Percentiles rank a stretch among this genome's conserved stretches.
Evolutionary conservation across 2,888 invertebrate genomes (phyloP).

Genomic region (Trissoscelio sp.): DNA sequence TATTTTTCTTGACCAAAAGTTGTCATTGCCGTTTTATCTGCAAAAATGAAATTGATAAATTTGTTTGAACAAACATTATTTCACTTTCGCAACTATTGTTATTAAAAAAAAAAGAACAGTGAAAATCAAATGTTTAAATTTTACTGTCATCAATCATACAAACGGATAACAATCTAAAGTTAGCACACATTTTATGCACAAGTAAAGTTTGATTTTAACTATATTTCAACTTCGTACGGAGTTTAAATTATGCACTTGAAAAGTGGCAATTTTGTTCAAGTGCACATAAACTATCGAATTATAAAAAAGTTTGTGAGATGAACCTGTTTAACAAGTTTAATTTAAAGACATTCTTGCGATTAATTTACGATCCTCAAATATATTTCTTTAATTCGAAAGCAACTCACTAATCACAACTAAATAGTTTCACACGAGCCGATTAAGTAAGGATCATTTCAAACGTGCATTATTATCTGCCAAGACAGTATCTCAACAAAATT

Average conservation of each 20-base stretch:
- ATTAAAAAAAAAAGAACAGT: slow-evolving; percentile 7
- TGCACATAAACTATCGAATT: too few relatives aligned
- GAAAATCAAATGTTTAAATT: slow-evolving; percentile 19
- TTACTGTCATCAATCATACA: slow-evolving; percentile 29
- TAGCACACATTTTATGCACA: neutral
- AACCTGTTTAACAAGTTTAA: too few relatives aligned
- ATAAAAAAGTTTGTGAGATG: too few relatives aligned
- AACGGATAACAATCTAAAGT: slow-evolving; percentile 7
- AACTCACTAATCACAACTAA: slow-evolving; percentile 14
- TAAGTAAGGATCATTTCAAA: slow-evolving; percentile 17
- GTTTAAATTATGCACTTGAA: slow-evolving; percentile 46
- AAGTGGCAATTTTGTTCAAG: slow-evolving; percentile 32
- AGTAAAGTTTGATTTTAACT: neutral
- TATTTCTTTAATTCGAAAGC: slow-evolving; percentile 37
- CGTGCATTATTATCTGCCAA: slow-evolving; percentile 37
- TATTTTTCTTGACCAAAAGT: slow-evolving; percentile 26
- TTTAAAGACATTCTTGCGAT: neutral
- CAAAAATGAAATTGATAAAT: slow-evolving; percentile 49
- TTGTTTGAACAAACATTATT: slow-evolving; percentile 20
- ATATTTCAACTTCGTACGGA: neutral
- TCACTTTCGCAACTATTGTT: slow-evolving; percentile 18
- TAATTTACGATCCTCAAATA: slow-evolving; percentile 14
- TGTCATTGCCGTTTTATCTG: slow-evolving; percentile 23
- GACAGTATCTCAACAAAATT: slow-evolving; percentile 35
- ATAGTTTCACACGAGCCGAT: slow-evolving; percentile 36